Conservation (phyloP, 1,140 invertebrate species). For the Ectropis grisescens region DNA sequence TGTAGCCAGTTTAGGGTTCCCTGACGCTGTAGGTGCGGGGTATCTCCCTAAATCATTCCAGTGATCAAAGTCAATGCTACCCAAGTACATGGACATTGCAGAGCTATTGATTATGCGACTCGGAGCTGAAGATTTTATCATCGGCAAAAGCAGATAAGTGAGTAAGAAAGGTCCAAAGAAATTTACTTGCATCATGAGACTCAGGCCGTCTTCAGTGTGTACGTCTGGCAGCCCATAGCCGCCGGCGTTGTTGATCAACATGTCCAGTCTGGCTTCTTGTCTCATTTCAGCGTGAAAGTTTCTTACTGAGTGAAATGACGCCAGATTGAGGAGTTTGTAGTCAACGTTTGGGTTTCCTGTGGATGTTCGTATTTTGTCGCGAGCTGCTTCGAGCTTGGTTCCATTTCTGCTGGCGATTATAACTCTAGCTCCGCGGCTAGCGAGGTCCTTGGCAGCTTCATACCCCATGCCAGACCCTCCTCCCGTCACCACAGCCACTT, state of each 20-base stretch:
- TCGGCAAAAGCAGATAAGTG: slow-evolving; percentile 68
- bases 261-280: slow-evolving; percentile 55
- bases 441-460: slow-evolving; percentile 84
- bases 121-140: slow-evolving; percentile 70
- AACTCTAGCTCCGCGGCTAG: slow-evolving; percentile 83
- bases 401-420: slow-evolving; percentile 83
- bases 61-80: slow-evolving; percentile 76
- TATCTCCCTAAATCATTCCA: slow-evolving; percentile 70
- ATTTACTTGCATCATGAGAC: slow-evolving; percentile 70
- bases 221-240: slow-evolving; percentile 28
- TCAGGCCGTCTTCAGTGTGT: slow-evolving; percentile 65
- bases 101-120: slow-evolving; percentile 71
- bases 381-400: slow-evolving; percentile 72
- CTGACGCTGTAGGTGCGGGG: slow-evolving; percentile 71
- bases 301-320: slow-evolving; percentile 29
- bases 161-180: slow-evolving; percentile 72
- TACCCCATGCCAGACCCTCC: slow-evolving; percentile 81
- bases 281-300: slow-evolving; percentile 38
- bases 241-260: slow-evolving; percentile 74
- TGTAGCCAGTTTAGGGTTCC: slow-evolving; percentile 82
- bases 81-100: slow-evolving; percentile 62
- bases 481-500: slow-evolving; percentile 91
- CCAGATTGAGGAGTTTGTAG: slow-evolving; percentile 36
- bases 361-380: slow-evolving; percentile 69
- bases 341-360: slow-evolving; percentile 69